phyloP scores from a whole-genome alignment of 2,797 vertebrate species.

The Gallinago solitaria region DNA sequence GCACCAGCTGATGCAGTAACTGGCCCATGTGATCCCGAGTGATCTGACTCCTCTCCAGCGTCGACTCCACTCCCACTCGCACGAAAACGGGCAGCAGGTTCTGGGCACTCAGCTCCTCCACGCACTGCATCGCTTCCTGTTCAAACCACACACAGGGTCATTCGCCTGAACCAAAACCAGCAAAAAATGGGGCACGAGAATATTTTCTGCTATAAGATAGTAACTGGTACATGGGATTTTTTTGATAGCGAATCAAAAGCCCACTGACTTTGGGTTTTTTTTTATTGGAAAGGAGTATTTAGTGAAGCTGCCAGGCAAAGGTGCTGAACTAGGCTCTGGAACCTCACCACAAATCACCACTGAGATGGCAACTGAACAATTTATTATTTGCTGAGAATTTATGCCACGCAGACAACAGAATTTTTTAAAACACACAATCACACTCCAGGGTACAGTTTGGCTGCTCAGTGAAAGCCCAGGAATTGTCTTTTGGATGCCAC shows the following conservation, averaged over 20 bases:
- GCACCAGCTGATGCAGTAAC: conserved; percentile 90
- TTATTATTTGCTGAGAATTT: neutral
- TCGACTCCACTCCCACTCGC: conserved; percentile 92
- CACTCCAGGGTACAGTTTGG: neutral
- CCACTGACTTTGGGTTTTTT: neutral
- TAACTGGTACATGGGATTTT: no score
- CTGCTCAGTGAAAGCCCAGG: neutral
- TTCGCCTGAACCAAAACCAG: neutral
- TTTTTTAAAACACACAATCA: neutral
- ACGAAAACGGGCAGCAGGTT: conserved; percentile 87
- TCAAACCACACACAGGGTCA: neutral
- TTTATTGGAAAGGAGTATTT: neutral
- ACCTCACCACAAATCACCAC: neutral
- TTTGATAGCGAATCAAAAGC: neutral
- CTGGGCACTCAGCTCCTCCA: conserved; percentile 88
- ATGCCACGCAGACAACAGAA: neutral
- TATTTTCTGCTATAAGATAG: fast-evolving
- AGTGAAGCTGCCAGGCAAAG: neutral
- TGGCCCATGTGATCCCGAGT: conserved; percentile 97
- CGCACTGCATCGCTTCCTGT: conserved; percentile 95
- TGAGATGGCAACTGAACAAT: neutral
- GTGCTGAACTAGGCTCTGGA: neutral
- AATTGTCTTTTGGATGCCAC: neutral
- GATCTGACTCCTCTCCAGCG: conserved; percentile 94
- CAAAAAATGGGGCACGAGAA: neutral